These are phyloP conservation scores for Spicauda simplicius DNA, from an alignment of 2,888 invertebrate species.

Conservation along the genomic window DNA sequence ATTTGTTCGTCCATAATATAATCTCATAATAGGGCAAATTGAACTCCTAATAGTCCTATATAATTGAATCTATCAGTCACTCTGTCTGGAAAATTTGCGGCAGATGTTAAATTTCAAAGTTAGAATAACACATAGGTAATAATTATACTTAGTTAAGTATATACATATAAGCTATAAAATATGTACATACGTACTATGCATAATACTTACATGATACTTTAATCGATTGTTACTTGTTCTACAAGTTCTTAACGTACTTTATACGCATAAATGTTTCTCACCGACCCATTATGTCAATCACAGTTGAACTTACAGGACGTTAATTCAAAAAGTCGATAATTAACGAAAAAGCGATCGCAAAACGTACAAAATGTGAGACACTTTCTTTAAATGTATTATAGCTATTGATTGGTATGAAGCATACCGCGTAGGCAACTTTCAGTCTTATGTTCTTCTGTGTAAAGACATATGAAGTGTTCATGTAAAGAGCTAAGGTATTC, in stretches of 20 bases:
- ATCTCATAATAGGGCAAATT: too few relatives aligned
- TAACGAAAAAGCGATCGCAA: conserved; percentile 29
- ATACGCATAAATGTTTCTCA: conserved; percentile 6
- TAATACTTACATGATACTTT: not conserved
- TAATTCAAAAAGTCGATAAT: conserved; percentile 22
- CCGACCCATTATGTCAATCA: conserved; percentile 30
- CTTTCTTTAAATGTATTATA: conserved; percentile 2
- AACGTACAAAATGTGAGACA: conserved; percentile 17
- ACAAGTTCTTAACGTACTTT: conserved; percentile 1
- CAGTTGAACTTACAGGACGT: conserved; percentile 16
- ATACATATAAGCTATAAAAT: too few relatives aligned
- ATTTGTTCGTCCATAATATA: too few relatives aligned
- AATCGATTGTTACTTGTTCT: not conserved
- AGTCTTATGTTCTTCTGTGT: conserved; percentile 1
- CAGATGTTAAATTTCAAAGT: too few relatives aligned
- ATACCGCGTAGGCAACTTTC: not conserved
- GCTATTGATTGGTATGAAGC: not conserved
- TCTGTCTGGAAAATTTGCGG: too few relatives aligned
- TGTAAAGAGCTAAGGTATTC: conserved; percentile 2
- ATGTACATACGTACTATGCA: too few relatives aligned
- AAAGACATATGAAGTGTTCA: not conserved
- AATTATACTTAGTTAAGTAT: too few relatives aligned
- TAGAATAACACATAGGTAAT: too few relatives aligned
- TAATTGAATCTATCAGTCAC: too few relatives aligned
- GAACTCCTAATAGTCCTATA: too few relatives aligned